Conservation (phyloP, 2,113 vertebrate species). For the Isurus oxyrinchus region DNA sequence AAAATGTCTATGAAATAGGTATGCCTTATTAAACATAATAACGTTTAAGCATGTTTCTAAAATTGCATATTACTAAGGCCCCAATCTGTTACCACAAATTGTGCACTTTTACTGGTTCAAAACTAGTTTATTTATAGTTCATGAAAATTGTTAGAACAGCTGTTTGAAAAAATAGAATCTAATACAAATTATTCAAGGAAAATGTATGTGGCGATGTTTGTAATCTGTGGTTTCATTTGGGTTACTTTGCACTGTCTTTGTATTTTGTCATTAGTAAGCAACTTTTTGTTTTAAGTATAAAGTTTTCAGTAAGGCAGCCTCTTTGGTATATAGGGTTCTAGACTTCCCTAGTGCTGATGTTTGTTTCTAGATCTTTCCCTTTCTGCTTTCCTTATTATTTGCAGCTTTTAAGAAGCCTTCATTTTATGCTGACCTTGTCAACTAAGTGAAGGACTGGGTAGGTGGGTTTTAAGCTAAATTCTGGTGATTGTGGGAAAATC, state of each 20-base stretch:
- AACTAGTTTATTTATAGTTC: not conserved
- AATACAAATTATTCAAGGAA: not conserved
- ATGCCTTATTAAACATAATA: not conserved
- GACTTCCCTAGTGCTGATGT: slow-evolving; percentile 57
- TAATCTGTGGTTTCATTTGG: not conserved
- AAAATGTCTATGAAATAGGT: not conserved
- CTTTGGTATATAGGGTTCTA: slow-evolving; percentile 53
- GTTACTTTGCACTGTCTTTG: not conserved
- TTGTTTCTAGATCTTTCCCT: slow-evolving; percentile 60
- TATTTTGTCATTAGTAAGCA: not conserved
- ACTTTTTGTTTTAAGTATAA: not conserved
- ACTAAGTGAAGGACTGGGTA: slow-evolving; percentile 51
- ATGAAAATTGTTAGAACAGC: not conserved
- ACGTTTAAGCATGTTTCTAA: too few relatives aligned
- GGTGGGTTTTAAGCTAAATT: slow-evolving; percentile 59
- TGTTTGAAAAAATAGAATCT: not conserved
- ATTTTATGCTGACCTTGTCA: slow-evolving; percentile 9
- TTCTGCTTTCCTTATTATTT: slow-evolving; percentile 70
- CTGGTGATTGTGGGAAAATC: slow-evolving; percentile 63
- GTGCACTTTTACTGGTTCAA: not conserved
- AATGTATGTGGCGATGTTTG: too few relatives aligned
- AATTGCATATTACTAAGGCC: not conserved
- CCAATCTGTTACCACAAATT: not conserved
- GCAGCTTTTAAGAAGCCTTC: slow-evolving; percentile 51
- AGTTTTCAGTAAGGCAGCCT: slow-evolving; percentile 54